These are phyloP conservation scores for Sebastes matsubarae DNA, from an alignment of 2,797 vertebrate genomes.

Conservation along the genomic window DNA sequence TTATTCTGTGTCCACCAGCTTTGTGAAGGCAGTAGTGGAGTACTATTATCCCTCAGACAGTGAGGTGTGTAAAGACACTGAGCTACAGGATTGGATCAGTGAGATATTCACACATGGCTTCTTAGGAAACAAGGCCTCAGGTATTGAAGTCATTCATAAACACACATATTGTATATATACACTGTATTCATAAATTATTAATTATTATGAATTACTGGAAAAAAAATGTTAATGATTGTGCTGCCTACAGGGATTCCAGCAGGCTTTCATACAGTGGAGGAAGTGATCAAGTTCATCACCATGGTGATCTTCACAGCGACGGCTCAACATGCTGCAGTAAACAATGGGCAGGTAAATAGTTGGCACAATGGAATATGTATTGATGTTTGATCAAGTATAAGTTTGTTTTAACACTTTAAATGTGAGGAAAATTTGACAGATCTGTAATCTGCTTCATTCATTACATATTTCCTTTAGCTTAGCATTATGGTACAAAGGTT, in stretches of 20 bases:
- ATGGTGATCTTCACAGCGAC: conserved; percentile 76
- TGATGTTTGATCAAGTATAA: background rate
- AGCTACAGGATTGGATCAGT: conserved; percentile 69
- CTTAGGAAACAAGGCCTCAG: conserved; percentile 36
- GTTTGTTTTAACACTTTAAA: background rate
- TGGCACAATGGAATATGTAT: background rate
- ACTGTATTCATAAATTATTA: too few species aligned
- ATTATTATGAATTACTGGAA: too few species aligned
- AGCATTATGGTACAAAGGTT: background rate
- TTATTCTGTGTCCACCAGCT: conserved; percentile 40
- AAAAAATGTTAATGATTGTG: background rate
- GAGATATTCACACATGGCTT: conserved; percentile 68
- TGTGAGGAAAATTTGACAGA: background rate
- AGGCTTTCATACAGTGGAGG: conserved; percentile 48
- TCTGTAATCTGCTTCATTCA: background rate
- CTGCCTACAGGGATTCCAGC: conserved; percentile 50
- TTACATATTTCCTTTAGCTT: background rate
- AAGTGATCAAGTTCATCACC: conserved; percentile 73
- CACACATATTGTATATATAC: too few species aligned
- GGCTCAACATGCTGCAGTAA: conserved; percentile 71
- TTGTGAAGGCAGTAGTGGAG: conserved; percentile 52
- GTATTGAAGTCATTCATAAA: background rate
- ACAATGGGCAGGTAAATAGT: conserved; percentile 60
- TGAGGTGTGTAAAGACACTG: conserved; percentile 59
- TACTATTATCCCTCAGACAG: conserved; percentile 55